These are phyloP conservation scores for Hydriomena furcata DNA, from an alignment of 2,888 invertebrate species.

Conservation along the genomic window DNA sequence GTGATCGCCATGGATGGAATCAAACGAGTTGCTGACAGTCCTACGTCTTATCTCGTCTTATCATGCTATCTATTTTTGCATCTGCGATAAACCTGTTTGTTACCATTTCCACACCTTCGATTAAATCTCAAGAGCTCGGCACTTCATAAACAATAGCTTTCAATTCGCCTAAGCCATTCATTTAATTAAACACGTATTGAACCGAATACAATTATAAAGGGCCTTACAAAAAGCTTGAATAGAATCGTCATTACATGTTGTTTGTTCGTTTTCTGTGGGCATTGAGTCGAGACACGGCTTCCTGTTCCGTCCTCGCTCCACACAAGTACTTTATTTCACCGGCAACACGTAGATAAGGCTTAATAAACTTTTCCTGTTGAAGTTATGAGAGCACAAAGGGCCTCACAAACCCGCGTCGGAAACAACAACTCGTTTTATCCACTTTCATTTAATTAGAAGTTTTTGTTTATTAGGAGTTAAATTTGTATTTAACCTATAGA, in stretches of 20 bases:
- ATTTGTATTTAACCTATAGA: too few relatives aligned
- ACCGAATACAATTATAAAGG: conserved; percentile 54
- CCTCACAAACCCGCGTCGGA: conserved; percentile 1
- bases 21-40: conserved; percentile 37
- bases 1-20: conserved; percentile 44
- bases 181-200: conserved; percentile 39
- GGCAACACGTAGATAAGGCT: conserved; percentile 43
- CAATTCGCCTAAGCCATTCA: conserved; percentile 23
- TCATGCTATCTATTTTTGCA: conserved; percentile 40
- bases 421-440: conserved; percentile 35
- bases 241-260: conserved; percentile 64
- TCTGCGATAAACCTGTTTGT: conserved; percentile 25
- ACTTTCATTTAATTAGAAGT: too few relatives aligned
- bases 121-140: conserved; percentile 17
- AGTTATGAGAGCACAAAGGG: conserved; percentile 30
- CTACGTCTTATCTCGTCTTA: conserved; percentile 41
- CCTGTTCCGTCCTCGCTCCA: conserved; percentile 62
- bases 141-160: conserved; percentile 19
- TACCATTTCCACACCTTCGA: conserved; percentile 22
- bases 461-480: too few relatives aligned
- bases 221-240: conserved; percentile 63
- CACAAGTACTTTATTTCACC: conserved; percentile 41
- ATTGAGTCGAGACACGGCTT: conserved; percentile 60
- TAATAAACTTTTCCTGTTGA: conserved; percentile 49
- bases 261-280: conserved; percentile 58